phyloP scores from a whole-genome alignment of 2,888 invertebrate genomes.

The Drosophila cracens region DNA sequence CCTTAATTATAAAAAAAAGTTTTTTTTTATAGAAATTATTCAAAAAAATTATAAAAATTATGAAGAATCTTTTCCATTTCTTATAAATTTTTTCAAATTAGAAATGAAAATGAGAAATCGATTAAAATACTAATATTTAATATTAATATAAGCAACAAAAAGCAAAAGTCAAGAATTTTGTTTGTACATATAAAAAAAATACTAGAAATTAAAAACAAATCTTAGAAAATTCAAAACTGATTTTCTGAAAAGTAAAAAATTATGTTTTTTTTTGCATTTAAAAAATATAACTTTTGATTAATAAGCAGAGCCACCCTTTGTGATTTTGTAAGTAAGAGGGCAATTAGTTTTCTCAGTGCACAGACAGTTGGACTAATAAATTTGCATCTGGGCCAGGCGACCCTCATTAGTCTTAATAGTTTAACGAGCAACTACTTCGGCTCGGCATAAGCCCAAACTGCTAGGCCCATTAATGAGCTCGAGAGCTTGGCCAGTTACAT shows the following conservation, averaged over 20 bases:
- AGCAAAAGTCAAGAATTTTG: background rate
- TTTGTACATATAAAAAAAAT: fast-evolving
- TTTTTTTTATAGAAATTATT: no score
- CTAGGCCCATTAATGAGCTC: slow-evolving; percentile 63
- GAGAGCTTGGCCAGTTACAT: slow-evolving; percentile 50
- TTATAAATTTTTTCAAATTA: no score
- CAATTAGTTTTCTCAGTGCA: background rate
- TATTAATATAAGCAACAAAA: background rate
- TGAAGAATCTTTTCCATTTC: no score
- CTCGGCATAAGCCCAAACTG: slow-evolving; percentile 1
- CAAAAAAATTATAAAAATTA: no score
- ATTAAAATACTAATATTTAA: background rate
- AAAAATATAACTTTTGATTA: background rate
- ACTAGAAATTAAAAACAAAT: background rate
- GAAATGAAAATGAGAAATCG: background rate
- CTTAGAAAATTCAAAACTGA: background rate
- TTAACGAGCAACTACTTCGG: slow-evolving; percentile 52
- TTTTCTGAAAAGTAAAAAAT: background rate
- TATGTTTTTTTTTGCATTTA: fast-evolving
- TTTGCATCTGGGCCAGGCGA: slow-evolving; percentile 54
- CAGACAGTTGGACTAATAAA: slow-evolving; percentile 44
- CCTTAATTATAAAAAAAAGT: no score
- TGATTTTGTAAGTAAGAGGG: background rate
- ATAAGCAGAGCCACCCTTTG: background rate
- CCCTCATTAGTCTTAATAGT: slow-evolving; percentile 79